Percentiles rank a stretch among this genome's conserved stretches.
Evolutionary conservation across 2,113 vertebrate genomes (phyloP).

Genomic region (Cyanoderma ruficeps): DNA sequence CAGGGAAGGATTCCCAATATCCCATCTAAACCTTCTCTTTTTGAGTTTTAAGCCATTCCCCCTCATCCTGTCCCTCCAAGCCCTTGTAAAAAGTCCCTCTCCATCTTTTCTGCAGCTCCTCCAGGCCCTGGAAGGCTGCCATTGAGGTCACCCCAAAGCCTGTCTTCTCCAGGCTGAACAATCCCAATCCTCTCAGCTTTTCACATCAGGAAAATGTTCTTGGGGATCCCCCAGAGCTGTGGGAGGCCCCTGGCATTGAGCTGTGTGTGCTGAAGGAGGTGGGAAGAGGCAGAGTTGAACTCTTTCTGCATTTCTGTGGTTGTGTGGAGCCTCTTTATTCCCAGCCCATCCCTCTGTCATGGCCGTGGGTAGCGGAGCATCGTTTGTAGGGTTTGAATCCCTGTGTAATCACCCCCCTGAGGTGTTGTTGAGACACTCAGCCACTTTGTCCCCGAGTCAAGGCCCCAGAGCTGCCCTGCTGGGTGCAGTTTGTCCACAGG

Average conservation of each 20-base stretch:
- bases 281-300: background rate
- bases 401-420: fast-evolving
- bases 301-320: background rate
- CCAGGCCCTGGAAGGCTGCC: background rate
- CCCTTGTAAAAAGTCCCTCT: background rate
- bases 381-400: fast-evolving
- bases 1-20: background rate
- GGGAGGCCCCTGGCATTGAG: background rate
- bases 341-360: background rate
- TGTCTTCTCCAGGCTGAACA: background rate
- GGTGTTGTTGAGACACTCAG: fast-evolving
- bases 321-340: background rate
- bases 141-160: background rate
- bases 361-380: background rate
- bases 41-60: background rate
- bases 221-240: background rate
- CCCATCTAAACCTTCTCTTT: fast-evolving
- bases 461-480: background rate
- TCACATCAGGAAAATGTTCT: background rate
- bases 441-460: background rate
- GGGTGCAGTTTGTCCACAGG: fast-evolving
- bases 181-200: background rate
- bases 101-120: background rate
- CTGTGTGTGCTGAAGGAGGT: background rate
- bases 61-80: background rate